Conservation (phyloP, 2,797 vertebrate species). For the Dipus sagitta region DNA sequence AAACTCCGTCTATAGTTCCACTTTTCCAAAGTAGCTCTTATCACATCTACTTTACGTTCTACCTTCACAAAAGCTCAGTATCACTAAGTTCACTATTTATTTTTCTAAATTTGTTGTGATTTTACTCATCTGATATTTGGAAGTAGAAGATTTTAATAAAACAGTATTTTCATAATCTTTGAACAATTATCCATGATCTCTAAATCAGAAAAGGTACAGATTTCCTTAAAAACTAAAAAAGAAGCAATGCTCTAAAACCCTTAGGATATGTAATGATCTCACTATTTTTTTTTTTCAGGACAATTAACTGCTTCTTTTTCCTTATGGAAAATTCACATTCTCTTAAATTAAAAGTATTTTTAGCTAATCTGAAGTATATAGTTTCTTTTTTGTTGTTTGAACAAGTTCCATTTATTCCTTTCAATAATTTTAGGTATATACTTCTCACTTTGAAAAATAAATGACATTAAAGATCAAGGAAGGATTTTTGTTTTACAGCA, state of each 20-base stretch:
- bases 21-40: conserved; percentile 46
- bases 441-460: conserved; percentile 44
- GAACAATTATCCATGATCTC: conserved; percentile 23
- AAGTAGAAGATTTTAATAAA: conserved; percentile 35
- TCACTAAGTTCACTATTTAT: conserved; percentile 9
- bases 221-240: conserved; percentile 64
- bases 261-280: conserved; percentile 63
- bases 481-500: background rate
- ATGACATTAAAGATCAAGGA: conserved; percentile 50
- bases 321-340: conserved; percentile 46
- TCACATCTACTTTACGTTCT: background rate
- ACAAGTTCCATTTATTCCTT: conserved; percentile 9
- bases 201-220: conserved; percentile 43
- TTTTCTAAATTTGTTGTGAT: conserved; percentile 31
- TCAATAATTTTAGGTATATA: conserved; percentile 24
- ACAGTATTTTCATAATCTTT: conserved; percentile 25
- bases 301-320: conserved; percentile 67
- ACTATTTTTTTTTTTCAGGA: conserved; percentile 63
- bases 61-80: conserved; percentile 3
- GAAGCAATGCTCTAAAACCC: conserved; percentile 45
- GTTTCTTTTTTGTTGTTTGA: conserved; percentile 54
- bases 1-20: background rate
- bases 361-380: conserved; percentile 53
- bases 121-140: conserved; percentile 39
- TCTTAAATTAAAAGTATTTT: conserved; percentile 67